Evolutionary conservation across 2,113 vertebrate species (phyloP), one percentile per base, ranked within the genome.

Genomic region (Prunella himalayana): DNA sequence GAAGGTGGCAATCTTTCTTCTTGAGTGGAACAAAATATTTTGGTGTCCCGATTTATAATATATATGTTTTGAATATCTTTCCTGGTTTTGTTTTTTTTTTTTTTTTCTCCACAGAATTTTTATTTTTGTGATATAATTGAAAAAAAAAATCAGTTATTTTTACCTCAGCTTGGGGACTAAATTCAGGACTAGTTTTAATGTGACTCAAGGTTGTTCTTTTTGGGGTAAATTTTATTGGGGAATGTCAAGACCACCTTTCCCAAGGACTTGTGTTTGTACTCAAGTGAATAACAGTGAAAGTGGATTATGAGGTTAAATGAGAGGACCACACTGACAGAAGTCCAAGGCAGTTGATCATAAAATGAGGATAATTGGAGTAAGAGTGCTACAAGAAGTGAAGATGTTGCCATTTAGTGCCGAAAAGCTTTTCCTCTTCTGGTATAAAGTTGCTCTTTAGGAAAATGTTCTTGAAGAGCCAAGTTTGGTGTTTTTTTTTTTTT

Each of bases 391-490:
- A 25, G 19, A 94, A 80, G 3, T 25, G 47, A 60, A 49, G 2
- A 10, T 63, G 72, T 75, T 59, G 4, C 7, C 7, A 18, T 57
- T 54, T 82, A 56, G 3, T 31, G 6, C 16, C 45, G 8, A 37
- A 42, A 23, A 1, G 8, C 33, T 44, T 86, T 78, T 64, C 41
- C 6, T 44, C 10, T 70, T 65, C 25, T 50, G 50, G 8, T 15
- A 33, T 3, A 42, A 80, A 80, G 7, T 9, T 77, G 15, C 12
- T 63, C 18, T 61, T 13, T 65, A 73, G 21, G 45, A 78, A 69
- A 39, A 33, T 6, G 35, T 33, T 4, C 3, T 10, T 71, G 25
- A 17, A 45, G 3, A 75, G 0, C 3, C 6, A 51, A 24, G 6
- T 13, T 68, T 6, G n/a, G n/a, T n/a, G n/a, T 60, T 9, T 0